Evolutionary conservation across 2,113 vertebrate genomes (phyloP), one percentile per base, ranked within the genome.

Genomic region (Phaethon lepturus): DNA sequence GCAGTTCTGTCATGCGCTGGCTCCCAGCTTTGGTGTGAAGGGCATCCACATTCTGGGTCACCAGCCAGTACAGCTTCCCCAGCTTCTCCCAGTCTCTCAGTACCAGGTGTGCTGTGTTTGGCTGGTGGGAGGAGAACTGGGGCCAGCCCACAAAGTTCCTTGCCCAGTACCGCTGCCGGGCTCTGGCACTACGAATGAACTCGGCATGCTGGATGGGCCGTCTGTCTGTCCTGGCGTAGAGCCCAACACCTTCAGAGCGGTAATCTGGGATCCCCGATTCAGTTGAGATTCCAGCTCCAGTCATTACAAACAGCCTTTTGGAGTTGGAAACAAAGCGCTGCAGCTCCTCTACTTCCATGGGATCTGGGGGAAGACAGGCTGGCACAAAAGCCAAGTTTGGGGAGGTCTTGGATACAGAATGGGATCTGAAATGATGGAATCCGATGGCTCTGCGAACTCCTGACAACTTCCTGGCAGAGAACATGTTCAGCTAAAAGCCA

Each of bases 221-320:
- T 31, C 98, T 97, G 92, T 99, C 97, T 0, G 99, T 99, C 92
- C 99, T 98, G 31, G 99, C 98, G 0, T 99, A 99, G 40, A 99
- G 98, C 40, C 99, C 99, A 2, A 99, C 98, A 0, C 99, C 99
- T 76, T 99, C 99, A 0, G 99, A 99, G 55, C 99, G 98, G 92
- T 99, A 99, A 83, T 99, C 99, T 0, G 99, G 99, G 94, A 99
- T 99, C 44, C 99, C 99, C 0, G 99, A 99, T 93, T 99, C 99
- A 0, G 99, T 99, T 1, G 99, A 99, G 33, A 99, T 97, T 10
- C 99, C 99, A 2, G 99, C 99, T 38, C 99, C 99, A 0, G 98
- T 99, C 95, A 99, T 98, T 9, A 99, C 98, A 33, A 99, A 99
- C 68, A 99, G 97, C 42, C 97, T 98, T 73, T 96, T 98, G 92